Evolutionary conservation across 2,888 invertebrate species (phyloP), one percentile per base, ranked within the genome.

Genomic region (Calameuta idolon): DNA sequence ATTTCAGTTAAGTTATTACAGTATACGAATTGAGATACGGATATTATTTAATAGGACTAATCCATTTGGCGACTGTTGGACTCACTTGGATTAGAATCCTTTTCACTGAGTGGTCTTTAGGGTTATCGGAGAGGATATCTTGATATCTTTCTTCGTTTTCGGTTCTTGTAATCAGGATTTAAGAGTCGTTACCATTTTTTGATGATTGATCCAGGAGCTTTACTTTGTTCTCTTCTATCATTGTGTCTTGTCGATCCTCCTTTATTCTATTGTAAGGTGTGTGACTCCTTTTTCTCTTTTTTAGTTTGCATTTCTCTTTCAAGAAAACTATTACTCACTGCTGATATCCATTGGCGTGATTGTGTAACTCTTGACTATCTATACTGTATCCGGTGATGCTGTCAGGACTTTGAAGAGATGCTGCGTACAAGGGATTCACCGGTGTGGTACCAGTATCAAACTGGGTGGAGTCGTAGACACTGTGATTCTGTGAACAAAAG

Each of bases 361-460:
- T 89, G 83, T 87, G 86, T 69, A 85, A 86, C 77, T 89, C 89
- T 86, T 86, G 88, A 85, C 90, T 91, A 87, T 93, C 90, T 87
- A 93, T 92, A 89, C 93, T 93, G 88, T 93, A 93, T 79, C 93
- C 93, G 55, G 94, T 94, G 90, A 95, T 94, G 78, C 95, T 95
- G 91, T 95, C 95, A 37, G 95, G 95, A 88, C 95, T 95, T 89
- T 95, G 95, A 12, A 95, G 92, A 1, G 95, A 95, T 30, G 95
- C 95, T 85, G 94, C 94, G 90, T 95, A 95, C 68, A 94, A 92
- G 0, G 94, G 95, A 87, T 95, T 94, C 92, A 94, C 93, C 1
- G 95, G 95, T 1, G 94, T 94, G 9, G 93, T 91, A 82, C 94
- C 94, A 34, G 94, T 94, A 88, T 95, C 95, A 91, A 95, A 95